These are phyloP conservation scores for Melanostoma mellinum DNA, from an alignment of 2,888 invertebrate genomes.

Conservation along the genomic window DNA sequence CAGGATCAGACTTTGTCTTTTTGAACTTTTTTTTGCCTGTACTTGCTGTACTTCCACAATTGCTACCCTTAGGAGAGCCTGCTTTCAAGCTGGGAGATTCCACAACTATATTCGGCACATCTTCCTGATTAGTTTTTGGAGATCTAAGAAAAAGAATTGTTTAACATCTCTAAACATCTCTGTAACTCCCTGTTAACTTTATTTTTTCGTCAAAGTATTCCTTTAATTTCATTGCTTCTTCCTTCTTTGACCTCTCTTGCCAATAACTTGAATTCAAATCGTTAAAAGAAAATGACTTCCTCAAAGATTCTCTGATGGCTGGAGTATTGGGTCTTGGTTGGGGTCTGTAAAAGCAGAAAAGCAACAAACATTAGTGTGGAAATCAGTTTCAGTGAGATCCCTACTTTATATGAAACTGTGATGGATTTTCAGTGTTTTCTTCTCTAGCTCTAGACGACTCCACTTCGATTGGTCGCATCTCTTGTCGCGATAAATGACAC, in stretches of 20 bases:
- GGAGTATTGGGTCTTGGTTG: slow-evolving; percentile 63
- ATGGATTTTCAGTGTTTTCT: slow-evolving; percentile 29
- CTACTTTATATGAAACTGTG: slow-evolving; percentile 16
- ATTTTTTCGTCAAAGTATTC: slow-evolving; percentile 42
- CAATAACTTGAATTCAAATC: slow-evolving; percentile 74
- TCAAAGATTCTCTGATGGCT: slow-evolving; percentile 74
- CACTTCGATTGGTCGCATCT: not conserved
- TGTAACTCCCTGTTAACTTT: not conserved
- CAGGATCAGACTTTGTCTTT: slow-evolving; percentile 35
- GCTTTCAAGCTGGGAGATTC: slow-evolving; percentile 72
- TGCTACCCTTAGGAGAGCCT: slow-evolving; percentile 74
- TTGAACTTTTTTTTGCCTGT: slow-evolving; percentile 70
- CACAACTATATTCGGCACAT: slow-evolving; percentile 77
- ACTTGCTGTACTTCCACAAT: slow-evolving; percentile 68
- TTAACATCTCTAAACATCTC: not conserved
- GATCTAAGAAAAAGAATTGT: slow-evolving; percentile 32
- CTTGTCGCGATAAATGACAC: slow-evolving; percentile 41
- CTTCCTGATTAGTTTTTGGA: slow-evolving; percentile 26
- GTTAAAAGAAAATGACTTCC: slow-evolving; percentile 78
- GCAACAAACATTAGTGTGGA: not conserved
- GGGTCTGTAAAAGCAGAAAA: slow-evolving; percentile 5
- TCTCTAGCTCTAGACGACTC: slow-evolving; percentile 3
- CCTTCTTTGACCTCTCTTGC: slow-evolving; percentile 3
- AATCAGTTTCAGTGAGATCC: not conserved
- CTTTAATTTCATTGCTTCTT: slow-evolving; percentile 14